Evolutionary conservation across 1,140 invertebrate species (phyloP), one percentile per base, ranked within the genome.

Genomic region (Ceratosolen solmsi): DNA sequence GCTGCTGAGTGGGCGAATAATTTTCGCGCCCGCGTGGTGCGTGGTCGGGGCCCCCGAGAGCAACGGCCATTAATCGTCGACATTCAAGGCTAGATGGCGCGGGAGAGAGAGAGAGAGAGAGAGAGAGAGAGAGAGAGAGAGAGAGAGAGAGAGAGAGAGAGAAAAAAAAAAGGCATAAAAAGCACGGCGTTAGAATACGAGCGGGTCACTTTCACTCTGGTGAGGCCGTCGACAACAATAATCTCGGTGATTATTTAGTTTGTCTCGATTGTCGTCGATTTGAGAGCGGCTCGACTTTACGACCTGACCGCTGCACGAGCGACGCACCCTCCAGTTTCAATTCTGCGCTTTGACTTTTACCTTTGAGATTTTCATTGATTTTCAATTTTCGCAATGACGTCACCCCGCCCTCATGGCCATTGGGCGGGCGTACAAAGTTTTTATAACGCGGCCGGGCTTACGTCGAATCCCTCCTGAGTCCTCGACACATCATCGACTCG

Each of bases 121-220:
- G n/a, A n/a, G n/a, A n/a, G n/a, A 46, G 41, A 8, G 41, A 13
- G 41, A 46, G 13, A 46, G 13, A 5, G 41, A 46, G 13, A 13
- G 41, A 46, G 5, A 5, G 41, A 8, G 13, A 46, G 41, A 46
- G 41, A 46, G 3, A 25, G 25, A 30, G n/a, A 4, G 25, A 2
- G n/a, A 51, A 71, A 72, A 49, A 72, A 72, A 46, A 46, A 3
- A 54, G 51, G 5, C 41, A 46, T 46, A 13, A 46, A 13, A 13
- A 5, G 13, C 41, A 46, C 5, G 5, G 41, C 41, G 20, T 75
- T 60, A 60, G 54, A 60, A 75, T 60, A 60, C 7, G 51, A 60
- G 33, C 73, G 30, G 22, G 36, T 60, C 54, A 46, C 73, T 75
- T 75, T 75, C 56, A 75, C 56, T 60, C 22, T 4, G 22, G 20